Percentiles rank a stretch among this genome's conserved stretches.
Evolutionary conservation across 2,888 invertebrate species (phyloP).

Genomic region (Furcula furcula): DNA sequence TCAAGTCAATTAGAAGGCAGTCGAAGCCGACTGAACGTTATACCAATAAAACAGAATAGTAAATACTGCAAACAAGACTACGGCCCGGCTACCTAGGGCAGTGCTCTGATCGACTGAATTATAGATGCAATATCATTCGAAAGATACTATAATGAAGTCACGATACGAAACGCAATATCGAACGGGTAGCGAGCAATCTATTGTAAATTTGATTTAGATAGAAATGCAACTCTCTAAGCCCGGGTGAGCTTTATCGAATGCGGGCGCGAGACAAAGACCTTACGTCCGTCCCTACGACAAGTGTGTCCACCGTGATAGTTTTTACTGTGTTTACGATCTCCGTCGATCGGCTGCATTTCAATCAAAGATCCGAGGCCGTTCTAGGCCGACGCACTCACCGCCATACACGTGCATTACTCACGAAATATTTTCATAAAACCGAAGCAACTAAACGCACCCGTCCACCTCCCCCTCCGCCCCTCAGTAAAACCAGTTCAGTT

Average conservation of each 20-base stretch:
- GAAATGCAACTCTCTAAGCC: constrained; percentile 50
- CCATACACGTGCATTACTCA: constrained; percentile 82
- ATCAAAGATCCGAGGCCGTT: constrained; percentile 73
- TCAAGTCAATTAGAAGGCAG: constrained; percentile 24
- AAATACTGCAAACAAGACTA: constrained; percentile 25
- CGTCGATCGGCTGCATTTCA: constrained; percentile 59
- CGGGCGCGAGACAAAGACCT: constrained; percentile 56
- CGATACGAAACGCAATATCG: constrained; percentile 36
- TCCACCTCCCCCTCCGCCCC: constrained; percentile 49
- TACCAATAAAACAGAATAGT: constrained; percentile 28
- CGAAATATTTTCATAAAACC: constrained; percentile 82
- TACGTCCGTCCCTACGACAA: constrained; percentile 30
- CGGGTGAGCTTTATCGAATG: constrained; percentile 45
- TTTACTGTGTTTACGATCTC: constrained; percentile 58
- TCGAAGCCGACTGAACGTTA: constrained; percentile 19
- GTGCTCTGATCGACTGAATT: constrained; percentile 32
- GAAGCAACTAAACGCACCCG: constrained; percentile 76
- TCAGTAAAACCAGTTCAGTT: constrained; percentile 77
- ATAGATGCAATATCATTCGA: constrained; percentile 36
- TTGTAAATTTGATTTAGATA: constrained; percentile 63
- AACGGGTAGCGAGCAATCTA: constrained; percentile 50
- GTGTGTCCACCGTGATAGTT: constrained; percentile 36
- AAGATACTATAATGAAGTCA: constrained; percentile 32
- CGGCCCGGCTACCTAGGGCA: constrained; percentile 24
- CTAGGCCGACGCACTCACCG: constrained; percentile 76